phyloP scores from a whole-genome alignment of 2,113 vertebrate species.

The Calidris pygmaea region DNA sequence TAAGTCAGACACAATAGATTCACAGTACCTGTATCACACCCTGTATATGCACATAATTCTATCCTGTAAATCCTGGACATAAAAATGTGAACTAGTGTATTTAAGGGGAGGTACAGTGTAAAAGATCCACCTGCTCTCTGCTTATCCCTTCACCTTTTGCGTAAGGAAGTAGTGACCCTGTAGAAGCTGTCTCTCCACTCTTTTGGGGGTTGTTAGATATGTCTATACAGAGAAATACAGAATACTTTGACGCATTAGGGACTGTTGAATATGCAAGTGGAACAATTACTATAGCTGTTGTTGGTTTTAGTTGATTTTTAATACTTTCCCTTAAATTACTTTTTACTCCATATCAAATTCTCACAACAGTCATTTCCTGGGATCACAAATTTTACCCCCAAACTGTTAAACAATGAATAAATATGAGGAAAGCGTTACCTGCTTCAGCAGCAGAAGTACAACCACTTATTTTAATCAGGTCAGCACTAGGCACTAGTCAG shows the following conservation, averaged over 20 bases:
- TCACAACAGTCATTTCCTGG: background rate
- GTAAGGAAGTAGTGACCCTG: background rate
- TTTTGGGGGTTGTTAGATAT: background rate
- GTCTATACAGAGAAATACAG: background rate
- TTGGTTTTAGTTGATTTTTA: background rate
- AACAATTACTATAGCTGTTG: background rate
- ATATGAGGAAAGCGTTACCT: background rate
- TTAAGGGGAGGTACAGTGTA: background rate
- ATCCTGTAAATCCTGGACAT: background rate
- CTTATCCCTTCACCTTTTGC: background rate
- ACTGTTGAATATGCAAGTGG: background rate
- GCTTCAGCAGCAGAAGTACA: background rate
- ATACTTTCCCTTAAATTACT: background rate
- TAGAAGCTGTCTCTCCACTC: background rate
- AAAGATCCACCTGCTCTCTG: background rate
- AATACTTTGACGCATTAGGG: background rate
- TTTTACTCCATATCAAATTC: background rate
- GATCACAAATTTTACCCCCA: background rate
- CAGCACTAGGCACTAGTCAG: background rate
- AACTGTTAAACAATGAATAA: background rate
- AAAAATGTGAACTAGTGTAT: background rate
- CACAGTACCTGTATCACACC: background rate
- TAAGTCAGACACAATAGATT: background rate
- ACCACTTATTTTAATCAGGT: background rate
- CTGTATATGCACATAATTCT: background rate